A percentile compares a stretch with the other conserved stretches of the same genome.
Evolutionary conservation across 2,113 vertebrate species (phyloP).

Genomic region (Gobius niger): DNA sequence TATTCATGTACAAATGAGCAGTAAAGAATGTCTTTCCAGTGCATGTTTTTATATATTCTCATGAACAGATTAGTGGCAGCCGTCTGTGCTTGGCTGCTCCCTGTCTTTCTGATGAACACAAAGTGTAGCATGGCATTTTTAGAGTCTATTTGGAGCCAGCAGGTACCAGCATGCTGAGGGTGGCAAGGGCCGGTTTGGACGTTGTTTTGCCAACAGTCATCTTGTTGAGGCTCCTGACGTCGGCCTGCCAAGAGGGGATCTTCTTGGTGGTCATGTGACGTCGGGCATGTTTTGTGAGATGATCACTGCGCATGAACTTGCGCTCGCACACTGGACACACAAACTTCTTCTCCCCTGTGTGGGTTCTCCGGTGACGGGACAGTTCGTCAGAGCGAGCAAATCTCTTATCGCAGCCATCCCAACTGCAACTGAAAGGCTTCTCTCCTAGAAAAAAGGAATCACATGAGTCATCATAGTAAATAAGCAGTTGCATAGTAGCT

Average conservation of each 20-base stretch:
- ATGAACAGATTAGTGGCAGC: constrained; percentile 68
- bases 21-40: constrained; percentile 74
- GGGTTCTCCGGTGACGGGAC: constrained; percentile 92
- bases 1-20: constrained; percentile 73
- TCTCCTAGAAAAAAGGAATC: constrained; percentile 78
- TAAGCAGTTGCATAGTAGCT: too few species aligned
- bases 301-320: constrained; percentile 98
- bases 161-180: constrained; percentile 80
- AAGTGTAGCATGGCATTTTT: constrained; percentile 46
- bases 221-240: constrained; percentile 85
- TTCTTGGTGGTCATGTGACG: constrained; percentile 92
- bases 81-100: constrained; percentile 61
- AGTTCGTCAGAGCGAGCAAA: constrained; percentile 97
- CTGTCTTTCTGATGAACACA: constrained; percentile 45
- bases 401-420: constrained; percentile 94
- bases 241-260: constrained; percentile 91
- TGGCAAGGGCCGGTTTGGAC: constrained; percentile 60
- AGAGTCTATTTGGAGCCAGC: constrained; percentile 64
- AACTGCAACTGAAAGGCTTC: constrained; percentile 96
- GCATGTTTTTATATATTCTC: constrained; percentile 71
- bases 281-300: constrained; percentile 94
- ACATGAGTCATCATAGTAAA: background rate
- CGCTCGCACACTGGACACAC: constrained; percentile 91
- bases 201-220: constrained; percentile 73
- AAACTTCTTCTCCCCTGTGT: constrained; percentile 97